Percentiles rank a stretch among this genome's conserved stretches.
phyloP scores from a whole-genome alignment of 2,113 vertebrate genomes.

The Bubo blakistoni region DNA sequence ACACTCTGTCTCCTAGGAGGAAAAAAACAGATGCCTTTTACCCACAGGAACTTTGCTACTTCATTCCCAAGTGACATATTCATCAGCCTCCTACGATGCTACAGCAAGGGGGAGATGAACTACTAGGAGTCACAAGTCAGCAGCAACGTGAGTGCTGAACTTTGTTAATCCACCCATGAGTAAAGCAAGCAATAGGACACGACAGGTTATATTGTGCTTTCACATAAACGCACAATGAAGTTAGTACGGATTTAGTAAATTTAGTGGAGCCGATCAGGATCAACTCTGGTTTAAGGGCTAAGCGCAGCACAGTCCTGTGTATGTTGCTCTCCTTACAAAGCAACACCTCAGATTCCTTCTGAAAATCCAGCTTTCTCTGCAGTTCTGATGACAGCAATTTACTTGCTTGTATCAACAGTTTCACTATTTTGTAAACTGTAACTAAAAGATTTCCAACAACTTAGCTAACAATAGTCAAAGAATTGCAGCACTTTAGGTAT shows the following conservation, averaged over 20 bases:
- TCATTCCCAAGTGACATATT: background rate
- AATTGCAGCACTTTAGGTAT: background rate
- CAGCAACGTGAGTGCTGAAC: background rate
- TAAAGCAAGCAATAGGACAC: background rate
- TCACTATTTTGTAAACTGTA: background rate
- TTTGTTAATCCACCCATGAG: background rate
- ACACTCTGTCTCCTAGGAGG: background rate
- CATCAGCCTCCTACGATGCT: background rate
- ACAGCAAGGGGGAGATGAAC: background rate
- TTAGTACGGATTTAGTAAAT: background rate
- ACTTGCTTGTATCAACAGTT: background rate
- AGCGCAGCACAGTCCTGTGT: background rate
- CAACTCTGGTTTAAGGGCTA: background rate
- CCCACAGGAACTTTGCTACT: background rate
- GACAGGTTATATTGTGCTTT: background rate
- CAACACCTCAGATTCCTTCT: background rate
- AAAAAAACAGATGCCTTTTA: background rate
- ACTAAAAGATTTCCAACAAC: background rate
- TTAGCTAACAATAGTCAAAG: background rate
- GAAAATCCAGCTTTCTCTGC: background rate
- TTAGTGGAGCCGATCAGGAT: accelerated
- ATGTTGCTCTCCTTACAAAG: background rate
- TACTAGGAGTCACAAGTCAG: background rate
- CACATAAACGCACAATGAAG: background rate
- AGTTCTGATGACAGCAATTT: background rate